Evolutionary conservation across 1,140 invertebrate genomes (phyloP), one percentile per base, ranked within the genome.

Genomic region (Panagrolaimus sp.): DNA sequence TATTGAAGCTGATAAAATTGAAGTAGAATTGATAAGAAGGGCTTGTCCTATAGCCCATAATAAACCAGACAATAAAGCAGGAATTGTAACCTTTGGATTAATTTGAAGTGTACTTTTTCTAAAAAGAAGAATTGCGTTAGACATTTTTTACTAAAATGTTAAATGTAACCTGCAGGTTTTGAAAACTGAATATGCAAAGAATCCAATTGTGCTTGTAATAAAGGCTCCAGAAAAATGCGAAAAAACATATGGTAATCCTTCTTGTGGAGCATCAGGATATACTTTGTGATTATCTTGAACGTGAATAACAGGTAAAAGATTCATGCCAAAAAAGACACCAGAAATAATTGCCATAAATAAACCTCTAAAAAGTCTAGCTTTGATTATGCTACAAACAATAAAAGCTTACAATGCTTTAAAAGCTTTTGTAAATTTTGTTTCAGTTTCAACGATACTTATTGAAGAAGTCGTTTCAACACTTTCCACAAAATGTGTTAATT

Each of bases 211-310:
- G 16, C 74, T 42, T 13, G 25, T 46, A 31, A 76, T 68, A 57
- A 75, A 75, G 5, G 72, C 65, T 13, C 73, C 73, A 51, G 70
- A 76, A 43, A 66, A 75, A 51, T 76, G 74, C 8, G 74, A 72
- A 25, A 75, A 75, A 23, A 76, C 57, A 38, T 75, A 75, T 45
- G 46, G 45, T 38, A 76, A 43, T 8, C 72, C 74, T 11, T 27
- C 51, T 11, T 45, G 27, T 43, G 73, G 63, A 13, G 47, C 44
- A 42, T 47, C 51, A 20, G 43, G 65, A 53, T 57, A 67, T 25
- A 57, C 16, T n/a, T 63, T 8, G 43, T 25, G 27, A 67, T 76
- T 70, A 14, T 76, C 73, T 46, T 72, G 66, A 44, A 74, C 70
- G 45, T 48, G 31, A 46, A 27, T 20, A 57, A 75, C 57, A 9